Evolutionary conservation across 2,888 invertebrate species (phyloP).

Genomic region (Acronicta alni): DNA sequence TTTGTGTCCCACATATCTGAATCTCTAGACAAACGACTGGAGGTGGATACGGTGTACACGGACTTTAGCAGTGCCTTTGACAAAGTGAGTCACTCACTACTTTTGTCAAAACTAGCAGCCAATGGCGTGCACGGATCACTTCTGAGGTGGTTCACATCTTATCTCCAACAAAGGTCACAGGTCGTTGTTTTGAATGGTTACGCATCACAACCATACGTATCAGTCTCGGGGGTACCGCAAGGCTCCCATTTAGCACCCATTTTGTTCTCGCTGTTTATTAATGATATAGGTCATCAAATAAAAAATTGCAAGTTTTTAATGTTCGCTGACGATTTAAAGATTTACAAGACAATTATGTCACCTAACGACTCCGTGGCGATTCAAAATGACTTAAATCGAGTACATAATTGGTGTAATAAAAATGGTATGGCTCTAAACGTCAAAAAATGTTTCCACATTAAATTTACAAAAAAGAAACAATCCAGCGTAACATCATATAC

Average conservation of each 20-base stretch:
- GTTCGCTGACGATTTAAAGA: conserved; percentile 1
- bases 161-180: too few species aligned
- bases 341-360: conserved; percentile 1
- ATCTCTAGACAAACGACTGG: conserved; percentile 1
- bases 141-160: too few species aligned
- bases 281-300: background rate
- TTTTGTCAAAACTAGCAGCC: too few species aligned
- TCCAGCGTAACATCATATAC: too few species aligned
- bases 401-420: background rate
- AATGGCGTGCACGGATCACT: too few species aligned
- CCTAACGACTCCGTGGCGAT: background rate
- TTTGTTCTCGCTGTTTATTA: background rate
- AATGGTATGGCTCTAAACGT: too few species aligned
- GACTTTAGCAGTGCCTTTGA: conserved; percentile 10
- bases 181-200: too few species aligned
- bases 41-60: conserved; percentile 11
- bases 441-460: too few species aligned
- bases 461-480: too few species aligned
- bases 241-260: conserved; percentile 3
- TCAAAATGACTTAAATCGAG: background rate
- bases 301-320: background rate
- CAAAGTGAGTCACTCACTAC: conserved; percentile 7
- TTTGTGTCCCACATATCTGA: conserved; percentile 4
- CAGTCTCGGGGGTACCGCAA: conserved; percentile 1
- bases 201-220: background rate